Conservation (phyloP, 2,888 invertebrate species). For the Heliconius erato region DNA sequence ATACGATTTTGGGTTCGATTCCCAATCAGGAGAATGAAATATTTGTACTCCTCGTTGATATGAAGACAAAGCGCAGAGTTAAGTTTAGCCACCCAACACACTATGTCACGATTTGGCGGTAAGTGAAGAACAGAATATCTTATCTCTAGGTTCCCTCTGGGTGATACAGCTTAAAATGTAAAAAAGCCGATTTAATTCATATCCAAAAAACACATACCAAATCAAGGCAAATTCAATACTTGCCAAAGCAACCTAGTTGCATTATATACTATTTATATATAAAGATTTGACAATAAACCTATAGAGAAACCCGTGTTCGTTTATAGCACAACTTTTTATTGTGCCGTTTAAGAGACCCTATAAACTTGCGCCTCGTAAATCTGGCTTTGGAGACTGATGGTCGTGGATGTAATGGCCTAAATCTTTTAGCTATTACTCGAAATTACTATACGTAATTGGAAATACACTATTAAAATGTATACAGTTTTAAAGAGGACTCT, state of each 20-base stretch:
- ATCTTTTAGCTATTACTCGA: constrained; percentile 40
- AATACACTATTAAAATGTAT: background rate
- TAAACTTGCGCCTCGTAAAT: constrained; percentile 78
- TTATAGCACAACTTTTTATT: constrained; percentile 77
- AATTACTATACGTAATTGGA: constrained; percentile 40
- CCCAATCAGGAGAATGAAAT: no score
- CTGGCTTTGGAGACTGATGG: constrained; percentile 65
- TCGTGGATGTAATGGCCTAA: constrained; percentile 41
- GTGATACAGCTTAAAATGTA: no score
- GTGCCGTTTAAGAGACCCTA: constrained; percentile 76
- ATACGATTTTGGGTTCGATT: no score
- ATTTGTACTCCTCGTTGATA: no score
- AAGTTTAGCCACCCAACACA: no score
- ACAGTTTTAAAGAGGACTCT: background rate
- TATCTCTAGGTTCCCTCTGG: no score
- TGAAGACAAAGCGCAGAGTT: no score
- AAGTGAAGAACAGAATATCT: no score
- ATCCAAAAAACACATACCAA: background rate
- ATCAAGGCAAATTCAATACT: background rate
- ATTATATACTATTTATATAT: background rate
- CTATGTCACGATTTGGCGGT: no score
- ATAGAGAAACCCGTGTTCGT: constrained; percentile 43
- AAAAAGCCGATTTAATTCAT: background rate
- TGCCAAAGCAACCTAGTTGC: background rate
- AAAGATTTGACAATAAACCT: constrained; percentile 30